Conservation (phyloP, 2,113 vertebrate genomes). For the Tamias sibiricus region DNA sequence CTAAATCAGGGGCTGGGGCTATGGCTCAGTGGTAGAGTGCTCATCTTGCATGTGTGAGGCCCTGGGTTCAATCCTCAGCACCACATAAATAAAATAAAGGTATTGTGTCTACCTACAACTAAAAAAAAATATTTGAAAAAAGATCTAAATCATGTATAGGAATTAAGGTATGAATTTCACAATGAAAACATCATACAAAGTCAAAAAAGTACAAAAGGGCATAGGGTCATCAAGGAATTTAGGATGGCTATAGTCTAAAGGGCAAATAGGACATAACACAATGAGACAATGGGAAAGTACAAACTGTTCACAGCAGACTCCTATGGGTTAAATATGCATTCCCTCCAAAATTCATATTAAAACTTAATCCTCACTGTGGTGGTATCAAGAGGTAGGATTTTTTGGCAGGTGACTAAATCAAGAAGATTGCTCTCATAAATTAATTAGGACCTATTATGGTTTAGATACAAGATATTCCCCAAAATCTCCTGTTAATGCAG, state of each 20-base stretch:
- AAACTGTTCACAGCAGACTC: not conserved
- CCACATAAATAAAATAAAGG: too few species aligned
- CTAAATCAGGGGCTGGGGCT: too few species aligned
- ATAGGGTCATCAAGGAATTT: not conserved
- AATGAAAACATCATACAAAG: constrained; percentile 24
- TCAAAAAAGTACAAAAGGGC: not conserved
- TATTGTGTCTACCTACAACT: too few species aligned
- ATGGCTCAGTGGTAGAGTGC: too few species aligned
- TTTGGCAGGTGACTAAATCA: not conserved
- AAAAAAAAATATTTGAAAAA: too few species aligned
- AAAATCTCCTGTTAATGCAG: too few species aligned
- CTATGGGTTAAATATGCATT: not conserved
- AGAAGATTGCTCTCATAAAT: not conserved
- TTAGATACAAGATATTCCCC: too few species aligned
- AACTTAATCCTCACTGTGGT: not conserved
- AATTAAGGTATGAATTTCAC: not conserved
- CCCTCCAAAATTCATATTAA: not conserved
- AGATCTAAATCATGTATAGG: not conserved
- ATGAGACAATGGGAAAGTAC: not conserved
- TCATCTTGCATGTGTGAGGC: too few species aligned
- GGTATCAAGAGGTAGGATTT: not conserved
- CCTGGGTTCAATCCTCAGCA: too few species aligned
- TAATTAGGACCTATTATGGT: too few species aligned
- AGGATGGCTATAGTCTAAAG: not conserved
- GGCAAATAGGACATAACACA: not conserved